Percentiles rank a stretch among this genome's conserved stretches.
Conservation (phyloP, 1,140 invertebrate species). For the Drosophila suzukii region DNA sequence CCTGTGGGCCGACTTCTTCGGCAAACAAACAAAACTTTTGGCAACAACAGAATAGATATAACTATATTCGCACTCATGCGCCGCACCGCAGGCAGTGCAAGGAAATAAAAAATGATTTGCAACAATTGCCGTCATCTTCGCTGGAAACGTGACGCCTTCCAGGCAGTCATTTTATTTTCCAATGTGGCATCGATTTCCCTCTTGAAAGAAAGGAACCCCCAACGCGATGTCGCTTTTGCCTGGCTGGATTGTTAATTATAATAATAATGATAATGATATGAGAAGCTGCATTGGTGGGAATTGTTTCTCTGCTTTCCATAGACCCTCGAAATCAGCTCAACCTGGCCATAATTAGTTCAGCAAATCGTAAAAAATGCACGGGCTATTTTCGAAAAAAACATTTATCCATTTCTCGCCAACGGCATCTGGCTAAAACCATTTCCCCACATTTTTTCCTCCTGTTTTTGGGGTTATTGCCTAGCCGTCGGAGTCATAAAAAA, state of each 20-base stretch:
- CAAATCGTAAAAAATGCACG: slow-evolving; percentile 64
- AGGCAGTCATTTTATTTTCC: slow-evolving; percentile 67
- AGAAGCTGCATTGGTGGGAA: slow-evolving; percentile 25
- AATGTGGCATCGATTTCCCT: slow-evolving; percentile 63
- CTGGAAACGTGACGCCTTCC: slow-evolving; percentile 71
- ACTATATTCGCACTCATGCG: slow-evolving; percentile 55
- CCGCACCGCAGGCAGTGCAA: slow-evolving; percentile 49
- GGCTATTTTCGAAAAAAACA: slow-evolving; percentile 50
- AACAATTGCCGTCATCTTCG: slow-evolving; percentile 77
- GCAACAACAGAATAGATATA: slow-evolving; percentile 39
- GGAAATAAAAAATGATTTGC: slow-evolving; percentile 81
- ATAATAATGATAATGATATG: slow-evolving; percentile 20
- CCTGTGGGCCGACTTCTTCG: slow-evolving; percentile 36
- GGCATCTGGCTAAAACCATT: slow-evolving; percentile 48
- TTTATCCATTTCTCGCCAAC: slow-evolving; percentile 49
- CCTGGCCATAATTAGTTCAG: slow-evolving; percentile 63
- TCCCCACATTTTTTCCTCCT: slow-evolving; percentile 10
- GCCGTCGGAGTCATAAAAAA: slow-evolving; percentile 52
- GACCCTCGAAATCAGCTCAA: slow-evolving; percentile 28
- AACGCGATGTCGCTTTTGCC: slow-evolving; percentile 17
- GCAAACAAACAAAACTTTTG: slow-evolving; percentile 78
- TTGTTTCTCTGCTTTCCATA: neutral
- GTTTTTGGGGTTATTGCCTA: slow-evolving; percentile 42
- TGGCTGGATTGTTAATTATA: neutral
- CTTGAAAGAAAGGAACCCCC: slow-evolving; percentile 1